Percentiles rank a stretch among this genome's conserved stretches.
These are phyloP conservation scores for Microdon myrmicae DNA, from an alignment of 2,888 invertebrate genomes.

Conservation along the genomic window DNA sequence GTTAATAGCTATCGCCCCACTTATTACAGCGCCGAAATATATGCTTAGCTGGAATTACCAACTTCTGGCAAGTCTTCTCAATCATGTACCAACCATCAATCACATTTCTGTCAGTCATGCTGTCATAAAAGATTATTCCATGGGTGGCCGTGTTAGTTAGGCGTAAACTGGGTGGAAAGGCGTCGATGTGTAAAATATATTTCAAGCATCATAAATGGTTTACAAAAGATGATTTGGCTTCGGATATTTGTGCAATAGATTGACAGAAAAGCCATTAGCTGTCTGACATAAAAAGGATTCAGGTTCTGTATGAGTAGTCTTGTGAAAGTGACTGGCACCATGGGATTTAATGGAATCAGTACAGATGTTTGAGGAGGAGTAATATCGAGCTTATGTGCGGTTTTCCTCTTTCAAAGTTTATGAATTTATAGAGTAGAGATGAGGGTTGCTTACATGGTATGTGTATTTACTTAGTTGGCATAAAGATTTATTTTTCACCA, in stretches of 20 bases:
- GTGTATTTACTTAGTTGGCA: too few relatives aligned
- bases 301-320: constrained; percentile 10
- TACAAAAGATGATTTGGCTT: too few relatives aligned
- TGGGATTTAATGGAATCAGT: constrained; percentile 16
- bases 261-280: constrained; percentile 44
- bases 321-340: constrained; percentile 13
- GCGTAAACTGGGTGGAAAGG: neutral
- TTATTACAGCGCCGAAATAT: too few relatives aligned
- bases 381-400: too few relatives aligned
- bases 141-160: neutral
- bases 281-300: neutral
- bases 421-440: too few relatives aligned
- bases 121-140: constrained; percentile 25
- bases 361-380: too few relatives aligned
- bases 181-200: constrained; percentile 12
- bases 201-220: constrained; percentile 4
- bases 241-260: constrained; percentile 30
- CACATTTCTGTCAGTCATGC: constrained; percentile 46
- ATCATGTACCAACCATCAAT: constrained; percentile 37
- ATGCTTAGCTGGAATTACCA: too few relatives aligned
- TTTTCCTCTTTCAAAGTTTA: too few relatives aligned
- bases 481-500: too few relatives aligned
- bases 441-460: too few relatives aligned
- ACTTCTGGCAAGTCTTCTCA: constrained; percentile 14
- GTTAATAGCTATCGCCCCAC: too few relatives aligned